Evolutionary conservation across 2,797 vertebrate species (phyloP).

Genomic region (Hypotaenidia okinawae): DNA sequence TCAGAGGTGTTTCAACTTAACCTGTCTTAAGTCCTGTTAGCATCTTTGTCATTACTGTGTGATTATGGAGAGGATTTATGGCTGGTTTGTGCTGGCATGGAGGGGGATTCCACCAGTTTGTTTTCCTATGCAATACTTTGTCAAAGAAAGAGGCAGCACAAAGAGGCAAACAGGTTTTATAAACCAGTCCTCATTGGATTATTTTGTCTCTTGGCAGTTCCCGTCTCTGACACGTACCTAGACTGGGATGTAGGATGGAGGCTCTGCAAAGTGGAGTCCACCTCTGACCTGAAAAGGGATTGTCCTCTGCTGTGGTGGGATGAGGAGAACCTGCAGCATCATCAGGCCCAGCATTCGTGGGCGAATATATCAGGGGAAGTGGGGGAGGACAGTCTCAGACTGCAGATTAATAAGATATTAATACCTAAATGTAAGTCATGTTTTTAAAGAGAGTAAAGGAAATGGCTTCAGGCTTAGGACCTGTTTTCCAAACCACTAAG

Average conservation of each 20-base stretch:
- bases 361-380: background rate
- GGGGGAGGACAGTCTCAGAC: background rate
- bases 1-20: background rate
- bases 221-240: rapidly evolving
- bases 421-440: background rate
- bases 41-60: background rate
- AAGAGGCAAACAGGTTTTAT: background rate
- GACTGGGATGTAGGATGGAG: background rate
- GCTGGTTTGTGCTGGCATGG: background rate
- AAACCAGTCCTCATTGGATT: background rate
- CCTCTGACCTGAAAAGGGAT: background rate
- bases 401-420: background rate
- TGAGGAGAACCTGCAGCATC: background rate
- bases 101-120: background rate
- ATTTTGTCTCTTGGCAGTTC: background rate
- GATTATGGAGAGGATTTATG: background rate
- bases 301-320: background rate
- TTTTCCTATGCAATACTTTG: background rate
- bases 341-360: background rate
- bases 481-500: background rate
- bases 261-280: background rate
- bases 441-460: background rate
- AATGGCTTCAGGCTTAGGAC: background rate
- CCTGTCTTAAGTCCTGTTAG: background rate
- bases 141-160: background rate